Evolutionary conservation across 2,888 invertebrate species (phyloP).

Genomic region (Troides oblongomaculatus): DNA sequence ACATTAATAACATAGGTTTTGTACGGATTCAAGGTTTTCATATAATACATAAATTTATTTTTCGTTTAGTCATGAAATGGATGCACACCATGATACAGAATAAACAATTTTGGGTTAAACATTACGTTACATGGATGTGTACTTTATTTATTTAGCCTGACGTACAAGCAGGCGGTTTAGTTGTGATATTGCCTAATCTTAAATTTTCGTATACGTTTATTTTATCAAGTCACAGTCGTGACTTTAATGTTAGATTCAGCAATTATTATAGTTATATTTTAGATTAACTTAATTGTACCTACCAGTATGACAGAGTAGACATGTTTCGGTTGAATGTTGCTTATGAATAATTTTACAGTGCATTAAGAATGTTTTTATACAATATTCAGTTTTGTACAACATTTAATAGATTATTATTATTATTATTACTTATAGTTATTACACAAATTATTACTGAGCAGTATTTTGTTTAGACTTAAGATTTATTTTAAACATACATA

Average conservation of each 20-base stretch:
- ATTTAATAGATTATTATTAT: conserved; percentile 44
- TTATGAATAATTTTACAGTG: conserved; percentile 37
- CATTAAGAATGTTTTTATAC: conserved; percentile 54
- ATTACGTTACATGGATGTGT: conserved; percentile 24
- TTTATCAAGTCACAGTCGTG: conserved; percentile 65
- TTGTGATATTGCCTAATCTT: conserved; percentile 78
- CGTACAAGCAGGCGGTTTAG: conserved; percentile 60
- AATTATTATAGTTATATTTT: conserved; percentile 57
- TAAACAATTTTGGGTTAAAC: conserved; percentile 22
- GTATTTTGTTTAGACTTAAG: conserved; percentile 69
- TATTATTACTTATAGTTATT: conserved; percentile 53
- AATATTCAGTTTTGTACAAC: conserved; percentile 42
- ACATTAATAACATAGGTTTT: neutral
- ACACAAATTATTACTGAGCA: conserved; percentile 65
- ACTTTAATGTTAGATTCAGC: conserved; percentile 71
- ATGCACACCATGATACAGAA: neutral
- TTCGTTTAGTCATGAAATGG: neutral
- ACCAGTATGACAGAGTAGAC: conserved; percentile 50
- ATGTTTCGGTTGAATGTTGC: conserved; percentile 37
- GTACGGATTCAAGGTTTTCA: neutral
- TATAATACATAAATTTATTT: neutral
- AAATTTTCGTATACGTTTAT: conserved; percentile 78
- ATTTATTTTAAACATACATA: conserved; percentile 37
- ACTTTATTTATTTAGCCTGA: conserved; percentile 66
- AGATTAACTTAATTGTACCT: conserved; percentile 47